Evolutionary conservation across 1,140 invertebrate genomes (phyloP), one percentile per base, ranked within the genome.

Genomic region (Danaus melanippus): DNA sequence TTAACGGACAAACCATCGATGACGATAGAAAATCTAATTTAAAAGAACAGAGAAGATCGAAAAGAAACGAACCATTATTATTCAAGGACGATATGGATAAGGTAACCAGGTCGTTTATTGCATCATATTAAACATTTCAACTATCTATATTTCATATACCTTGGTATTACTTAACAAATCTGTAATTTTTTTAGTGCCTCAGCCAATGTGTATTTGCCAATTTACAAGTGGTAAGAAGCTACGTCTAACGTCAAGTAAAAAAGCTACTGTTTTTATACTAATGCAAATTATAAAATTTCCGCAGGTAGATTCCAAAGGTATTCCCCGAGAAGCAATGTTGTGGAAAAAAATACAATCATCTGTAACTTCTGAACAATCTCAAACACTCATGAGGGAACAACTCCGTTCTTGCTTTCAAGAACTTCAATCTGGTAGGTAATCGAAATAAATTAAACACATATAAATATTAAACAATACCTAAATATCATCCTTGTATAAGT

Each of bases 151-250:
- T 52, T 46, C 12, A 4, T 7, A 42, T 9, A 8, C 40, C 10
- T n/a, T n/a, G 8, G 32, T 6, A 47, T 42, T 42, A 17, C 50
- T 39, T 12, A 54, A 41, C 32, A 44, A 46, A 56, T 12, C 42
- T 12, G 50, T 48, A 54, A 56, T 60, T 53, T 61, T 84, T 81
- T 44, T 73, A 85, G 82, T 85, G 82, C 48, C 74, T 85, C 6
- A 82, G 76, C 53, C 82, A 85, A 56, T 85, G 82, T 59, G 76
- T 85, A 10, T 85, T 85, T 60, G 79, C 77, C 10, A 83, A 85
- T 74, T 74, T 85, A 50, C 73, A 84, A 73, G 71, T 79, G 67
- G 80, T 82, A 74, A 78, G 80, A 46, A 42, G 21, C 21, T 32
- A 32, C 21, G 21, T 32, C 4, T 32, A 32, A 32, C 21, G 7